phyloP scores from a whole-genome alignment of 2,113 vertebrate genomes.

The Dinomys branickii region DNA sequence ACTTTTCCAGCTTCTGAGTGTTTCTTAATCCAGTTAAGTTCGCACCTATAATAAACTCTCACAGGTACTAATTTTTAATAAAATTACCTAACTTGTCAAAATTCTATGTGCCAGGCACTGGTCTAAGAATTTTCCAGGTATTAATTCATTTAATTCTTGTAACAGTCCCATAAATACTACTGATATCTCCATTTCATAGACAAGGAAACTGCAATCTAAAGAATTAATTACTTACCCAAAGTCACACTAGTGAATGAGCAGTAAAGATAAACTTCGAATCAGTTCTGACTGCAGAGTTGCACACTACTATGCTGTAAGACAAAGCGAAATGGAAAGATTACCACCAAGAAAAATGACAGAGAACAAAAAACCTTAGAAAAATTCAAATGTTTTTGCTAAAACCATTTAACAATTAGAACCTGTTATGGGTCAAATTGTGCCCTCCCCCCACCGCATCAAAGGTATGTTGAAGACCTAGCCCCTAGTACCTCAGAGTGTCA shows the following conservation, averaged over 20 bases:
- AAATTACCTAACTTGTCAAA: neutral
- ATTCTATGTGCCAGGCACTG: neutral
- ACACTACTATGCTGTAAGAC: neutral
- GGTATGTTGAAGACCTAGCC: neutral
- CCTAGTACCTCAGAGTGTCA: neutral
- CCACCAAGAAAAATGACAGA: neutral
- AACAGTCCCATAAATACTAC: neutral
- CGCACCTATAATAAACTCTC: neutral
- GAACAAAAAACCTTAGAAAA: neutral
- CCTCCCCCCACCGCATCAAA: neutral
- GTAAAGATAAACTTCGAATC: neutral
- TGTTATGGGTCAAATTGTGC: neutral
- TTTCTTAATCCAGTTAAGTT: neutral
- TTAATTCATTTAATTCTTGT: neutral
- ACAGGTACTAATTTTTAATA: neutral
- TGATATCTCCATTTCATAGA: neutral
- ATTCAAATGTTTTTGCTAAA: slow-evolving; percentile 38
- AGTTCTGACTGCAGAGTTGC: neutral
- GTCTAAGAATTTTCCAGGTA: neutral
- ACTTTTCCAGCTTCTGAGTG: neutral
- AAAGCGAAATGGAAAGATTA: neutral
- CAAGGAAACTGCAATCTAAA: neutral
- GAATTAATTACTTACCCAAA: slow-evolving; percentile 8
- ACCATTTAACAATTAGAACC: neutral
- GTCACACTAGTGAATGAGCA: neutral